A percentile compares a stretch with the other conserved stretches of the same genome.
Conservation (phyloP, 1,140 invertebrate species). For the Tetragonula clypearis region DNA sequence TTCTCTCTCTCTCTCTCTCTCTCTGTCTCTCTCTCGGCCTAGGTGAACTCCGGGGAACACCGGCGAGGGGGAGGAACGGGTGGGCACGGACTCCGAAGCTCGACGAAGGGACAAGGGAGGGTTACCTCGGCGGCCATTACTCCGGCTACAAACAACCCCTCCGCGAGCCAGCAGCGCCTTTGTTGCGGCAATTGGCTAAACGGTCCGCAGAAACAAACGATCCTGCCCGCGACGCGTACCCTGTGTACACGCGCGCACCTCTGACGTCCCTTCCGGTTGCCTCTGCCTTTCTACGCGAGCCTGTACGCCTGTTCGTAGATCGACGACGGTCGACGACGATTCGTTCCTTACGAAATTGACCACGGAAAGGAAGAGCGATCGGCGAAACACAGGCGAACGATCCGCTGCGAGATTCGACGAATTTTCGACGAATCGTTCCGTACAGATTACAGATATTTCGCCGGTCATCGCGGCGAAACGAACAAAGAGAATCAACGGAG, state of each 20-base stretch:
- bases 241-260: background rate
- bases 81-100: slow-evolving; percentile 46
- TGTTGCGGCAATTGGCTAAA: slow-evolving; percentile 80
- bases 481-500: background rate
- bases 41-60: slow-evolving; percentile 17
- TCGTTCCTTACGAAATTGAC: background rate
- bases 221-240: slow-evolving; percentile 42
- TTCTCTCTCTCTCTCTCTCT: slow-evolving; percentile 1
- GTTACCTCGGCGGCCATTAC: slow-evolving; percentile 77
- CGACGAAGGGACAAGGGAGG: slow-evolving; percentile 55
- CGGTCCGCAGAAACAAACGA: slow-evolving; percentile 73
- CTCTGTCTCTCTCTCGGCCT: slow-evolving; percentile 11
- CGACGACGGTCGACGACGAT: background rate
- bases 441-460: background rate
- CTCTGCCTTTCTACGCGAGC: background rate
- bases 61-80: background rate
- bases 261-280: slow-evolving; percentile 2
- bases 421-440: too few relatives aligned
- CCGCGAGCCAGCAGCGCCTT: slow-evolving; percentile 74
- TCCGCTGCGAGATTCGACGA: too few relatives aligned
- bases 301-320: background rate
- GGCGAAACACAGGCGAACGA: background rate
- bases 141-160: slow-evolving; percentile 79
- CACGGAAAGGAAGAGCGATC: background rate
- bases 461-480: background rate